Conservation (phyloP, 2,113 vertebrate genomes). For the Ictidomys tridecemlineatus region DNA sequence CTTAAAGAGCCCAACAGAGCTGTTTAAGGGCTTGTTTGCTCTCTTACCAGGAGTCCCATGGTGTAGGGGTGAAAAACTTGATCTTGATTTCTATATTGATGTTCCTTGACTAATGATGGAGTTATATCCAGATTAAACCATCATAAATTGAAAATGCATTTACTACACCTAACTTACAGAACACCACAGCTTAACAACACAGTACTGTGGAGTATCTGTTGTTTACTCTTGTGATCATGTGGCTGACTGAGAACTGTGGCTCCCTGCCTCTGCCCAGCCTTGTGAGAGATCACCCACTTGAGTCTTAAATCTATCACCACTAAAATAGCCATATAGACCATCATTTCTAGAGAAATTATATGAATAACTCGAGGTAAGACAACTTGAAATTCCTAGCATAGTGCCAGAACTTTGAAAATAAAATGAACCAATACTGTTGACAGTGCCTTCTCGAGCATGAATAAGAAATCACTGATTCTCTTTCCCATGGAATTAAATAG, state of each 20-base stretch:
- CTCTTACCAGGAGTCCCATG: not conserved
- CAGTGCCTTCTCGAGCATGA: not conserved
- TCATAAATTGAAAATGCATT: not conserved
- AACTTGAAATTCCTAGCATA: not conserved
- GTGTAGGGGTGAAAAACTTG: not conserved
- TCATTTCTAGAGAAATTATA: not conserved
- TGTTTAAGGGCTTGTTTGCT: not conserved
- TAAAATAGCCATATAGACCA: not conserved
- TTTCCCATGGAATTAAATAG: not conserved
- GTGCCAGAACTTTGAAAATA: not conserved
- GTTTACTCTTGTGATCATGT: not conserved
- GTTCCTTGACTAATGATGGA: not conserved
- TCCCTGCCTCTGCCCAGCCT: not conserved
- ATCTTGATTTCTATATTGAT: not conserved
- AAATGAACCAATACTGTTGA: not conserved
- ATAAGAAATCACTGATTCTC: not conserved
- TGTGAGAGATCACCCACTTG: not conserved
- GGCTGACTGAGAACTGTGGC: not conserved
- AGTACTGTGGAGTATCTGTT: not conserved
- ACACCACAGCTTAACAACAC: not conserved
- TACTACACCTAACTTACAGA: not conserved
- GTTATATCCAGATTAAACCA: not conserved
- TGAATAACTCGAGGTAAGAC: not conserved
- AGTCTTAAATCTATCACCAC: constrained; percentile 19
- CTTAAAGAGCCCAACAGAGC: not conserved